Evolutionary conservation across 2,113 vertebrate species (phyloP).

Genomic region (Sterna hirundo): DNA sequence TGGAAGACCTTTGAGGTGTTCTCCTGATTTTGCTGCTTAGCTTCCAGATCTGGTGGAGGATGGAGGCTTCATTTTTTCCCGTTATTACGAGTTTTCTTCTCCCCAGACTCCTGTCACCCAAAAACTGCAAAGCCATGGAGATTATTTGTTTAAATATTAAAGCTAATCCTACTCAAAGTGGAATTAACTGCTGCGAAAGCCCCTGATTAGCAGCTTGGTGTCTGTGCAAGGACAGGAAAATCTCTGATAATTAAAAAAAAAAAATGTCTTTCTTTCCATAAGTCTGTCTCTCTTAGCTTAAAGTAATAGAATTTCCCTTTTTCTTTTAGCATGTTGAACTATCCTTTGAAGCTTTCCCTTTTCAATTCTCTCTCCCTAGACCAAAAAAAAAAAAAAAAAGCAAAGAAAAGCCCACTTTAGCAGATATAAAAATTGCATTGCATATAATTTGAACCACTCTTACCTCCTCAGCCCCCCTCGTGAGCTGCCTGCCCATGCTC

Average conservation of each 20-base stretch:
- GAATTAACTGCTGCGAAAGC: constrained; percentile 52
- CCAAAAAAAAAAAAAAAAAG: neutral
- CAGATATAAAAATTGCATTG: neutral
- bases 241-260: constrained; percentile 47
- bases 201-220: constrained; percentile 45
- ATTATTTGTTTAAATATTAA: constrained; percentile 50
- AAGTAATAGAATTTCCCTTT: constrained; percentile 11
- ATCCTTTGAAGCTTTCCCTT: neutral
- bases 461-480: neutral
- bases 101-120: neutral
- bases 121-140: neutral
- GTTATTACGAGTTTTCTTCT: neutral
- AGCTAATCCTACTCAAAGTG: constrained; percentile 38
- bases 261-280: neutral
- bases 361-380: neutral
- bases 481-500: neutral
- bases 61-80: neutral
- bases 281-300: neutral
- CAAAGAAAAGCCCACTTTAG: neutral
- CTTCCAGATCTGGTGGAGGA: neutral
- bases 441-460: neutral
- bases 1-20: neutral
- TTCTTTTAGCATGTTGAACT: neutral
- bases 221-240: constrained; percentile 31
- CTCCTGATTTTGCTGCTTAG: neutral